Conservation (phyloP, 2,888 invertebrate species). For the Polylopha cassiicola region DNA sequence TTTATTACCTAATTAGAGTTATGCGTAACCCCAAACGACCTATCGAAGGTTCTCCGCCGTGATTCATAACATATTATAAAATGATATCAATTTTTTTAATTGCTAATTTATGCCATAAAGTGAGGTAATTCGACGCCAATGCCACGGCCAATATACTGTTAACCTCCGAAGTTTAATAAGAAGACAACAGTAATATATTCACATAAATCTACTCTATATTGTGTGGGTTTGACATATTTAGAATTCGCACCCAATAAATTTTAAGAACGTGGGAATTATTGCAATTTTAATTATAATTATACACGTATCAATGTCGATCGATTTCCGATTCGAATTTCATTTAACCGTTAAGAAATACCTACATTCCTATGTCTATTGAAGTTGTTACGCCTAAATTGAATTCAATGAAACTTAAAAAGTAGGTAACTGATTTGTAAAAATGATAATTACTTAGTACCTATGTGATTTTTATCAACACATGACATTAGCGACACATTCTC, state of each 20-base stretch:
- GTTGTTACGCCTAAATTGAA: no score
- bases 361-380: neutral
- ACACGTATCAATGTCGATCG: slow-evolving; percentile 6
- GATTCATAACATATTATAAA: slow-evolving; percentile 20
- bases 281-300: neutral
- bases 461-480: no score
- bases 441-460: no score
- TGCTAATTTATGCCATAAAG: slow-evolving; percentile 30
- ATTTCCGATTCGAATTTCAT: slow-evolving; percentile 23
- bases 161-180: slow-evolving; percentile 14
- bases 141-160: slow-evolving; percentile 29
- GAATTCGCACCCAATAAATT: slow-evolving; percentile 15
- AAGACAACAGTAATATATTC: slow-evolving; percentile 2
- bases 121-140: slow-evolving; percentile 29
- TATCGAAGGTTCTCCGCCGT: slow-evolving; percentile 12
- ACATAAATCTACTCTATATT: slow-evolving; percentile 2
- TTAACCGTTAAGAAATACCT: neutral
- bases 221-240: slow-evolving; percentile 6
- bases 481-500: no score
- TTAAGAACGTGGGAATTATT: slow-evolving; percentile 14
- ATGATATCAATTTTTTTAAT: slow-evolving; percentile 18
- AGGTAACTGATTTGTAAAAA: no score
- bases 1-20: slow-evolving; percentile 1
- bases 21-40: slow-evolving; percentile 4
- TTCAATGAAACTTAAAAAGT: no score